Percentiles rank a stretch among this genome's conserved stretches.
Evolutionary conservation across 2,797 vertebrate species (phyloP).

Genomic region (Scolopax rusticola): DNA sequence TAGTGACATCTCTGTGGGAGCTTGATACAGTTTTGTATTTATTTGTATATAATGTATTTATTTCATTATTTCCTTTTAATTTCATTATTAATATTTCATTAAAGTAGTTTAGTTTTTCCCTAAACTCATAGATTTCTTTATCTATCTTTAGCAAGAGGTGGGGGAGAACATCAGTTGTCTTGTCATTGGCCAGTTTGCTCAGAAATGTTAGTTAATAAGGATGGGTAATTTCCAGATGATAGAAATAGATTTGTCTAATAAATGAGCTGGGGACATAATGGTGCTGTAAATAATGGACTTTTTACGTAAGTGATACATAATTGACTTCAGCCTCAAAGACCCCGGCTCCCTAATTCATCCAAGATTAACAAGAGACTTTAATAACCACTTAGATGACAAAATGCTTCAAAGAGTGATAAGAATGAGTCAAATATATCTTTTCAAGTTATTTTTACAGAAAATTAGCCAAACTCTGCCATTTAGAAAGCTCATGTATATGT

Average conservation of each 20-base stretch:
- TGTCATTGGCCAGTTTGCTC: not conserved
- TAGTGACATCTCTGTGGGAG: no score
- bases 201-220: constrained; percentile 12
- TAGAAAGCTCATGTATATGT: not conserved
- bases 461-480: not conserved
- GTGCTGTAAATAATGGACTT: constrained; percentile 43
- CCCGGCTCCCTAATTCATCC: constrained; percentile 7
- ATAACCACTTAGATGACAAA: not conserved
- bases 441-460: not conserved
- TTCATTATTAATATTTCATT: no score
- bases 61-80: no score
- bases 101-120: no score
- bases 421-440: not conserved
- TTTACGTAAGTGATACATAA: constrained; percentile 46
- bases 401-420: not conserved
- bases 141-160: no score
- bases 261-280: not conserved
- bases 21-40: no score
- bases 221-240: constrained; percentile 17
- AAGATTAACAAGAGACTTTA: constrained; percentile 27
- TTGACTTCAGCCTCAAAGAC: constrained; percentile 34
- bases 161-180: no score
- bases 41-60: no score
- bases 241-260: not conserved
- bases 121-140: no score